Base-by-base conservation (phyloP, 1,140 invertebrate species). In the Drosophila nasuta region DNA sequence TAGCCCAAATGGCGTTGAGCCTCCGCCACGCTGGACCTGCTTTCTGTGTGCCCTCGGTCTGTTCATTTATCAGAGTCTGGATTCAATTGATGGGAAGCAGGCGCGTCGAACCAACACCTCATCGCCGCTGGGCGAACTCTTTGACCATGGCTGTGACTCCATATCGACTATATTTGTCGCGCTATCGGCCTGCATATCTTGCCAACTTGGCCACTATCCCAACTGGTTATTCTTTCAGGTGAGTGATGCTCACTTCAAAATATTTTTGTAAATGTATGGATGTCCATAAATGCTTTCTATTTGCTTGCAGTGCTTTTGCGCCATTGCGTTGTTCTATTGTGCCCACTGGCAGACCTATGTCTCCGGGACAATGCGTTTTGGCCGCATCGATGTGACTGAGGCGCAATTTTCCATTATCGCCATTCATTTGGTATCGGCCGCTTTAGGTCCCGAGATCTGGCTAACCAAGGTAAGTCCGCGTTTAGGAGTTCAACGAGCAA, bases 341-440 rank as follows among this genome's bases (percentile, higher is more conserved):
- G 98, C 99, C 1, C 99, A 99, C 93, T 99, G 99, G 99, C 98
- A 99, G 93, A 98, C 98, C 0, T 99, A 99, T 93, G 98, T 99
- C 20, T 99, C 97, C 82, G 97, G 97, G 93, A 95, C 97, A 20
- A 94, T 99, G 63, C 95, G 96, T 75, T 99, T 99, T 94, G 98
- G 98, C 51, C 96, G 95, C 94, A 94, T 99, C 85, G 99, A 99
- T 95, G 99, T 99, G 1, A 99, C 99, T 0, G 99, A 99, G 94
- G 98, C 98, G 8, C 99, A 99, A 93, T 96, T 98, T 92, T 96
- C 95, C 3, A 98, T 99, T 62, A 99, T 99, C 66, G 89, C 92
- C 48, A 97, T 99, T 77, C 97, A 99, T 90, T 78, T 99, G 17
- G 93, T 98, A 52, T 98, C 98, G 35, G 96, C 97, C 5, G 93